A percentile compares a stretch with the other conserved stretches of the same genome.
Conservation (phyloP, 2,888 invertebrate genomes). For the Hemithea aestivaria region DNA sequence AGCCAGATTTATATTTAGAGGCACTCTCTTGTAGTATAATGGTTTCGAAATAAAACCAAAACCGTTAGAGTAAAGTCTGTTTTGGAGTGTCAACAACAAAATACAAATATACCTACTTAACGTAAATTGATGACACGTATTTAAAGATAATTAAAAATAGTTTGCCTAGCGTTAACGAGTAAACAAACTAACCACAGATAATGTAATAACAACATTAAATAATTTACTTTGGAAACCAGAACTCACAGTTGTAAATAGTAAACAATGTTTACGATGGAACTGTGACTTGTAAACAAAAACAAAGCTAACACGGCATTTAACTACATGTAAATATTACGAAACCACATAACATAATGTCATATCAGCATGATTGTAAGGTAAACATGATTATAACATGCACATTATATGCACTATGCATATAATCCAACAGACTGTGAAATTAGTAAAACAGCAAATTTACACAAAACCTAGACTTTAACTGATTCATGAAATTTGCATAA, state of each 20-base stretch:
- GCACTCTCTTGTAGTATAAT: too few species aligned
- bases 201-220: not conserved
- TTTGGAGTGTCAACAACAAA: too few species aligned
- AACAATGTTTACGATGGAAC: too few species aligned
- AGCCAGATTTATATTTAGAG: too few species aligned
- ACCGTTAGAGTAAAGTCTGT: too few species aligned
- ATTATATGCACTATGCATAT: slow-evolving; percentile 7
- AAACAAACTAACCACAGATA: not conserved
- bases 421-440: slow-evolving; percentile 4
- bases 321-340: slow-evolving; percentile 29
- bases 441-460: not conserved
- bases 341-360: slow-evolving; percentile 15
- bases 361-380: slow-evolving; percentile 12
- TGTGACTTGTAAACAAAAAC: slow-evolving; percentile 32
- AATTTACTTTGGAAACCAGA: too few species aligned
- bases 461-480: not conserved
- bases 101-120: too few species aligned
- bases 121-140: slow-evolving; percentile 1
- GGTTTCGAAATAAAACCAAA: too few species aligned
- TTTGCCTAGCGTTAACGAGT: too few species aligned
- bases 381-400: slow-evolving; percentile 12
- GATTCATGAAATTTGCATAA: too few species aligned
- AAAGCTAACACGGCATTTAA: slow-evolving; percentile 16
- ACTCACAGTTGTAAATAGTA: slow-evolving; percentile 24
- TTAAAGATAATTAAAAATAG: too few species aligned